Conservation (phyloP, 2,888 invertebrate genomes). For the Periphyllus acericola region DNA sequence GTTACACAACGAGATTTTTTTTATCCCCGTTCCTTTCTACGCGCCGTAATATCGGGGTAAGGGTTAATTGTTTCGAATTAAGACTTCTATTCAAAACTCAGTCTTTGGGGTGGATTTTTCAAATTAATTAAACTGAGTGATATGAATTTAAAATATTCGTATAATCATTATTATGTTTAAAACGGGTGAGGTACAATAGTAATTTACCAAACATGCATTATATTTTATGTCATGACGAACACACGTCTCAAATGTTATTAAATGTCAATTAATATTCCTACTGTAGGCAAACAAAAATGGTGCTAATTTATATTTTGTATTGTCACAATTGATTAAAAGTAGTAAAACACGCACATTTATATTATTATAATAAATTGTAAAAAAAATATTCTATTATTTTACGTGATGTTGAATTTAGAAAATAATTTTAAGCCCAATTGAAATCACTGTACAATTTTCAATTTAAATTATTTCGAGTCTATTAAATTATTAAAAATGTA, state of each 20-base stretch:
- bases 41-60: background rate
- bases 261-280: slow-evolving; percentile 40
- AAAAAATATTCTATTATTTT: background rate
- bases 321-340: background rate
- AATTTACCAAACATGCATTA: background rate
- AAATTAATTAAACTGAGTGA: background rate
- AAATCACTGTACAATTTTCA: background rate
- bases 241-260: background rate
- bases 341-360: background rate
- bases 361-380: background rate
- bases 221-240: background rate
- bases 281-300: background rate
- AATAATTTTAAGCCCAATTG: background rate
- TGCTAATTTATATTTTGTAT: background rate
- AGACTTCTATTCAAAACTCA: background rate
- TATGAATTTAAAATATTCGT: background rate
- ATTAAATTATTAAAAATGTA: too few relatives aligned
- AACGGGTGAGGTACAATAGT: background rate
- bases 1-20: slow-evolving; percentile 12
- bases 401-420: background rate
- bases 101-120: background rate
- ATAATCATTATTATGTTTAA: background rate
- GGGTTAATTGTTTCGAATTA: slow-evolving; percentile 34
- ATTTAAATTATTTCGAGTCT: too few relatives aligned
- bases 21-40: background rate